Evolutionary conservation across 2,888 invertebrate genomes (phyloP), one percentile per base, ranked within the genome.

Genomic region (Exephanes ischioxanthus): DNA sequence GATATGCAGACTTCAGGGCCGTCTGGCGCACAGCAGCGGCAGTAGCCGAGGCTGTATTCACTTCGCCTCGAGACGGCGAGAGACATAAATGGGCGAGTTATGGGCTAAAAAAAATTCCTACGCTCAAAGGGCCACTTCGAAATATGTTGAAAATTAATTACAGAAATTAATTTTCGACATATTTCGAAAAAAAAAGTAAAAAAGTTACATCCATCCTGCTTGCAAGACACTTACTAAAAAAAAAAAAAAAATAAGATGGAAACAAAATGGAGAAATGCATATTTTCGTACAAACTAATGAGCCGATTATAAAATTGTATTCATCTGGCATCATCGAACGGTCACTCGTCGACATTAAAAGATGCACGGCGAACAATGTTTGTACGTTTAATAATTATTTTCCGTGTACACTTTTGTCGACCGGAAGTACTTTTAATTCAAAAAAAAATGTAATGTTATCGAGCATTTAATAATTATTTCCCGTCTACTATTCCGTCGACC

Each of bases 1-100:
- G 85, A 85, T 80, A 77, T 83, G 76, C 83, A 77, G 85, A 83
- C 85, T 77, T 85, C 76, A 77, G 84, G 80, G 84, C 76, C 84
- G 84, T 84, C 84, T 84, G 84, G 75, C 75, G 71, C 76, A 67
- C 41, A 67, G 67, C 37, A 67, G 67, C 63, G 76, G 63, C 73
- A 76, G 66, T 75, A 11, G 45, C 72, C 48, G n/a, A 19, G 22
- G 48, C 73, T 61, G 79, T 75, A 83, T 83, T 75, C 53, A 75
- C 75, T 66, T 68, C 51, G 75, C 70, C 75, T 79, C 70, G 63
- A 55, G 63, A 70, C 75, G 48, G 71, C 61, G 72, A 73, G 72
- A 73, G n/a, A 55, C 67, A 48, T 80, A 70, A 81, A 81, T 68
- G 30, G 45, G n/a, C 41, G 11, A 37, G 37, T 67, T 19, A 19